Evolutionary conservation across 2,888 invertebrate species (phyloP).

Genomic region (Eutolmus rufibarbis): DNA sequence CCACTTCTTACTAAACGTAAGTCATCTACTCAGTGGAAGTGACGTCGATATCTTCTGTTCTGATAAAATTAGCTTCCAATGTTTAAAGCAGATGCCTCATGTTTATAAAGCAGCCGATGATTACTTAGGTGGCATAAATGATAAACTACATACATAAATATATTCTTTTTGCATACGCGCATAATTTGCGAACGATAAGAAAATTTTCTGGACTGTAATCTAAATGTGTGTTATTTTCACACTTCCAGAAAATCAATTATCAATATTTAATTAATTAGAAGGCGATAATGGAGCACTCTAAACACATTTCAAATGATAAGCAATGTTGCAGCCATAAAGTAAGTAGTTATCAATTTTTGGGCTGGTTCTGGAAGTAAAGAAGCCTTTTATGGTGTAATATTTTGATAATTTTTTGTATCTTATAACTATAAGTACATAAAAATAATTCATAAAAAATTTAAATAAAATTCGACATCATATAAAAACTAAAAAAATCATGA

Average conservation of each 20-base stretch:
- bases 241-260: neutral
- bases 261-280: neutral
- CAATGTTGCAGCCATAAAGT: neutral
- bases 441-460: no score
- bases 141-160: neutral
- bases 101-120: neutral
- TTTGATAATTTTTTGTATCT: no score
- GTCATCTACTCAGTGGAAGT: neutral
- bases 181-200: neutral
- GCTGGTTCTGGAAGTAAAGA: neutral
- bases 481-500: no score
- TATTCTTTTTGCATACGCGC: neutral
- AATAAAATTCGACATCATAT: no score
- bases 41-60: slow-evolving; percentile 17
- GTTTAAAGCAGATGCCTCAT: neutral
- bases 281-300: neutral
- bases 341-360: neutral
- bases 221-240: neutral
- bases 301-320: neutral
- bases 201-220: neutral
- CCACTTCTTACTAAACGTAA: slow-evolving; percentile 12
- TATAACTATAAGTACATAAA: no score
- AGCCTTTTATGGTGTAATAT: no score
- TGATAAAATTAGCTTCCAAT: slow-evolving; percentile 14
- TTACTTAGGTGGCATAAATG: neutral